Evolutionary conservation across 1,140 invertebrate genomes (phyloP).

Genomic region (Rhynchophorus ferrugineus): DNA sequence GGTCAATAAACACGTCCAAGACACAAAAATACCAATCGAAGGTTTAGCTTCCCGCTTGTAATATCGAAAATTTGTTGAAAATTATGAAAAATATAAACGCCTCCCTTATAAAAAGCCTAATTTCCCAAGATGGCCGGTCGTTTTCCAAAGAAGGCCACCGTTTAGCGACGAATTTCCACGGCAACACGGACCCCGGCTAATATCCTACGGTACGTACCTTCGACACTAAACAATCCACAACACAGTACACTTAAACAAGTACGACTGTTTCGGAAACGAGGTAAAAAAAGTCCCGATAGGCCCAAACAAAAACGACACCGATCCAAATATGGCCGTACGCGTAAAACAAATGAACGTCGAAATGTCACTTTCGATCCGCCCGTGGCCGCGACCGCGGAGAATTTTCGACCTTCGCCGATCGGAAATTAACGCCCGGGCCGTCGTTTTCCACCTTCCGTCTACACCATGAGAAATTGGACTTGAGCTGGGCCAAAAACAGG

Average conservation of each 20-base stretch:
- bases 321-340: conserved; percentile 22
- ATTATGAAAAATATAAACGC: conserved; percentile 2
- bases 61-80: too few relatives aligned
- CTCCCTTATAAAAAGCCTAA: background rate
- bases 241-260: background rate
- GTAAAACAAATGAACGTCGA: conserved; percentile 7
- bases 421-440: too few relatives aligned
- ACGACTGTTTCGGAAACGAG: background rate
- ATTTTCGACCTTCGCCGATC: too few relatives aligned
- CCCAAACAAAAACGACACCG: conserved; percentile 16
- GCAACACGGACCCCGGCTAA: background rate
- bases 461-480: too few relatives aligned
- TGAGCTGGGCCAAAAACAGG: too few relatives aligned
- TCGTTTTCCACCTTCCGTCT: too few relatives aligned
- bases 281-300: background rate
- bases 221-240: conserved; percentile 1
- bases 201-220: background rate
- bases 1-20: too few relatives aligned
- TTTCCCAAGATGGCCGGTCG: conserved; percentile 5
- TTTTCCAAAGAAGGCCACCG: conserved; percentile 1
- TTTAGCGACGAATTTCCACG: too few relatives aligned
- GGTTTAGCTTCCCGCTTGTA: too few relatives aligned
- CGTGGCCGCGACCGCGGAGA: background rate
- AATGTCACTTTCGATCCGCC: background rate
- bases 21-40: too few relatives aligned